Base-by-base conservation (phyloP, 2,888 invertebrate genomes). In the Heliconius charithonia region DNA sequence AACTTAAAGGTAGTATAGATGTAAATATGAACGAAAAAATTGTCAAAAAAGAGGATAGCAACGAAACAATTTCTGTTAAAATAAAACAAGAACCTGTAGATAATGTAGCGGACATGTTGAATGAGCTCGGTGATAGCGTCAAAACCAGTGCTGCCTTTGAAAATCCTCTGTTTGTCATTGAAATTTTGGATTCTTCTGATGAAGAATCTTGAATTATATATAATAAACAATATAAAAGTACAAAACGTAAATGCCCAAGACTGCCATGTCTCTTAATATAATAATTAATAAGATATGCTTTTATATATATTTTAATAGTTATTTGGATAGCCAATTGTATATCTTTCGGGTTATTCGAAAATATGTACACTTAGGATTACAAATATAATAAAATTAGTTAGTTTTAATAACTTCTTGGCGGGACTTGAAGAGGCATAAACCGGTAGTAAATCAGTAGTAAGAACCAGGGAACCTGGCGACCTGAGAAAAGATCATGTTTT, bases 131-230 rank as follows among this genome's bases (percentile, higher is more conserved):
- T 0, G 84, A 87, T 76, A 79, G 85, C n/a, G 90, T 83, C 80
- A 86, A 86, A 62, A 81, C 85, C 6, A 84, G 87, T 9, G 82
- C 91, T 62, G 88, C 89, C 79, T 85, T 92, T 27, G 88, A 89
- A 83, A 91, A 92, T 78, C 91, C 92, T 1, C 89, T 89, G 25
- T 79, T 92, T 69, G 84, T 89, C 6, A 86, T 93, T 59, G 92
- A 93, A 65, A 91, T 93, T 77, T 92, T 91, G 0, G 91, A 92
- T 72, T 89, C 89, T 67, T 89, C 89, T 59, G 89, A 89, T 37
- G 86, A 85, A 29, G 85, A 85, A 69, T 77, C 69, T n/a, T 37
- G 62, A 77, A 56, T 45, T 45, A 65, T 19, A n/a, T 29, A 65
- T n/a, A 32, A 22, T 13, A 72, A n/a, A 70, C 6, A 13, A 32